Evolutionary conservation across 2,888 invertebrate species (phyloP).

Genomic region (Folsomia manolachei): DNA sequence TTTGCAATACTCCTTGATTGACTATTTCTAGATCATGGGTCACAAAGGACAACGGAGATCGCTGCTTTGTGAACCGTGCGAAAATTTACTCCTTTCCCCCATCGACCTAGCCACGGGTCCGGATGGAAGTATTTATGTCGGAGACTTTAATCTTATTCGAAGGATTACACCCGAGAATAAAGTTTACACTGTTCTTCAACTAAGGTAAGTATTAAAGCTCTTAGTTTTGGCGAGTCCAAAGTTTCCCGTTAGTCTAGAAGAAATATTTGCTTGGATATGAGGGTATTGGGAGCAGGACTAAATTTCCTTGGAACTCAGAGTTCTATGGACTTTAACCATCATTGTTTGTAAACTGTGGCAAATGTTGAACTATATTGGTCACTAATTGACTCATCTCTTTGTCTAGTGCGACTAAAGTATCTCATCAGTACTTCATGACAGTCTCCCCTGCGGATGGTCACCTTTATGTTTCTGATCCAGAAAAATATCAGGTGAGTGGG

Average conservation of each 20-base stretch:
- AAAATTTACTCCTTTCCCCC: conserved; percentile 83
- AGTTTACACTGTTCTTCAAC: conserved; percentile 81
- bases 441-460: conserved; percentile 94
- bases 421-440: conserved; percentile 94
- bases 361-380: background rate
- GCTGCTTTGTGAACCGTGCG: conserved; percentile 79
- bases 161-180: conserved; percentile 85
- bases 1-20: no score
- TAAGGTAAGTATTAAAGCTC: conserved; percentile 62
- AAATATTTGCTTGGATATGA: background rate
- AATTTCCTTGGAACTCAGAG: background rate
- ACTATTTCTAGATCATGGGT: conserved; percentile 86
- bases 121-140: conserved; percentile 94
- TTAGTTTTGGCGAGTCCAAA: background rate
- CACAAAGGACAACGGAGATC: conserved; percentile 77
- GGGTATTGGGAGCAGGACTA: background rate
- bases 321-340: background rate
- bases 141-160: conserved; percentile 92
- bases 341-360: conserved; percentile 1
- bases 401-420: conserved; percentile 87
- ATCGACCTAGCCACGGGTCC: conserved; percentile 91
- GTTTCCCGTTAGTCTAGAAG: background rate
- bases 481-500: conserved; percentile 67
- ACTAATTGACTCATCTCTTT: no score
- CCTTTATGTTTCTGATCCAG: conserved; percentile 93